Evolutionary conservation across 2,888 invertebrate genomes (phyloP).

Genomic region (Sarcophaga carnaria): DNA sequence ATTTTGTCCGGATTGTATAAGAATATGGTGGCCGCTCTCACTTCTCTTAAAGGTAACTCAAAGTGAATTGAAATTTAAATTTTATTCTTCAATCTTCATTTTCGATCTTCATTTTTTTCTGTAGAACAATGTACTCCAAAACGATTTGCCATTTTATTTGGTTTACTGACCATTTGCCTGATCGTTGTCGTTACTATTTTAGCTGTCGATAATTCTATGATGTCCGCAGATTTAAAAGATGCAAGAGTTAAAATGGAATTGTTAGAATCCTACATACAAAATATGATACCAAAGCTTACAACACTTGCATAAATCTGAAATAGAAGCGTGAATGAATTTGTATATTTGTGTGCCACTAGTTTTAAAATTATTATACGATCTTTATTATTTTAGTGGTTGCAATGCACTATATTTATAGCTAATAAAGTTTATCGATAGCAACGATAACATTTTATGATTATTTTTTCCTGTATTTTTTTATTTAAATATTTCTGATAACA

Average conservation of each 20-base stretch:
- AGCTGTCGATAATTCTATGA: constrained; percentile 72
- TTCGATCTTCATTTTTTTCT: background rate
- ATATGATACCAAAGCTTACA: background rate
- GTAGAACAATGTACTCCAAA: constrained; percentile 69
- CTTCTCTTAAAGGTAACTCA: constrained; percentile 33
- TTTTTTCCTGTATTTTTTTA: too few relatives aligned
- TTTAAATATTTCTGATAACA: background rate
- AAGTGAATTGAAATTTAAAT: background rate
- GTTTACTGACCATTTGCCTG: constrained; percentile 73
- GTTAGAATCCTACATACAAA: constrained; percentile 57
- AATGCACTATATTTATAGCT: too few relatives aligned
- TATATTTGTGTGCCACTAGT: too few relatives aligned
- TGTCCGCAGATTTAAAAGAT: constrained; percentile 70
- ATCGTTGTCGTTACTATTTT: constrained; percentile 74
- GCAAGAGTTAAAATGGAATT: constrained; percentile 53
- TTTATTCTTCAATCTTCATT: too few relatives aligned
- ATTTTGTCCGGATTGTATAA: background rate
- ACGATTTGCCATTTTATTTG: constrained; percentile 74
- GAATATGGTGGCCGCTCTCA: background rate
- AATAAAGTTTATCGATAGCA: too few relatives aligned
- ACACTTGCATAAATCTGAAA: background rate
- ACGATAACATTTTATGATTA: too few relatives aligned
- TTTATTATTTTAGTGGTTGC: too few relatives aligned
- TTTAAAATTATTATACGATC: too few relatives aligned
- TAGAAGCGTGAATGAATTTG: too few relatives aligned